These are phyloP conservation scores for Platorchestia sp. DNA, from an alignment of 1,140 invertebrate species.

Conservation along the genomic window DNA sequence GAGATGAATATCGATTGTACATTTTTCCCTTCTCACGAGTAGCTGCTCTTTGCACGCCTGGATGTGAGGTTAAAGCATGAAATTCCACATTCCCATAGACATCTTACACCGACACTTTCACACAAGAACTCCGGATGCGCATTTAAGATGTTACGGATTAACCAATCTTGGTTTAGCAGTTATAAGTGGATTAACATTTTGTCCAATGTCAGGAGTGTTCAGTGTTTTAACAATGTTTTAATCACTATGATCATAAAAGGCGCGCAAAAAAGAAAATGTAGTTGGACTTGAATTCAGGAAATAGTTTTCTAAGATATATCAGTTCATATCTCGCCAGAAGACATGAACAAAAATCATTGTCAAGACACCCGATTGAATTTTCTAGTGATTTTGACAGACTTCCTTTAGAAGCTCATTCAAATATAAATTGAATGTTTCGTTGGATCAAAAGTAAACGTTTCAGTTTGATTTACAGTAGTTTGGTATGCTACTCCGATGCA, in stretches of 20 bases:
- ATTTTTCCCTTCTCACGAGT: neutral
- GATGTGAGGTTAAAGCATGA: neutral
- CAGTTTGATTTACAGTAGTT: neutral
- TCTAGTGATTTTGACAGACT: too few species aligned
- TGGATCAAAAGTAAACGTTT: neutral
- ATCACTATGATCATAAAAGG: too few species aligned
- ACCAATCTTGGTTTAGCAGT: too few species aligned
- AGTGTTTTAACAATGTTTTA: too few species aligned
- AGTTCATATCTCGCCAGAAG: too few species aligned
- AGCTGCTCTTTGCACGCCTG: neutral
- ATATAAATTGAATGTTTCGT: neutral
- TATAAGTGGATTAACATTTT: too few species aligned
- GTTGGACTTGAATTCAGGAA: neutral
- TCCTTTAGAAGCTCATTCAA: neutral
- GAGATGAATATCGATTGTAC: too few species aligned
- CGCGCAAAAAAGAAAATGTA: too few species aligned
- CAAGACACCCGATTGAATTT: too few species aligned
- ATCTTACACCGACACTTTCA: neutral
- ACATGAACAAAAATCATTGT: too few species aligned
- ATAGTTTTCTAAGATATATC: neutral
- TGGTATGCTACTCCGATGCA: neutral
- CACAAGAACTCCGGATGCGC: neutral
- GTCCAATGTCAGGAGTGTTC: too few species aligned
- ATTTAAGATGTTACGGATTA: too few species aligned
- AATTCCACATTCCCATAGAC: neutral